phyloP scores from a whole-genome alignment of 2,888 invertebrate species.

The Lasioglossum marginatum region DNA sequence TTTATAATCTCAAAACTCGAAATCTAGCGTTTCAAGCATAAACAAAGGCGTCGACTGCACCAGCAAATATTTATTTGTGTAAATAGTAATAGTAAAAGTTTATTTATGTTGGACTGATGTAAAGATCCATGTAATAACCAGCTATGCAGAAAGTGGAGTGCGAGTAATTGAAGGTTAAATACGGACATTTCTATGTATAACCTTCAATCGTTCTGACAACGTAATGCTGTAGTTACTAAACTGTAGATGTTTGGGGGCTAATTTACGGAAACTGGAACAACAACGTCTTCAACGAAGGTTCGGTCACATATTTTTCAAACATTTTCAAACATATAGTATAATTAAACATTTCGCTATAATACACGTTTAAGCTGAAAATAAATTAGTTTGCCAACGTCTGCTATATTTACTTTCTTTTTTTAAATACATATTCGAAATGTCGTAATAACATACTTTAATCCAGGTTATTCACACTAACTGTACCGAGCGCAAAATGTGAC shows the following conservation, averaged over 20 bases:
- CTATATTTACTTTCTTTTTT: neutral
- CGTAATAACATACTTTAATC: too few species aligned
- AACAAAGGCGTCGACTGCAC: too few species aligned
- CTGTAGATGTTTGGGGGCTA: neutral
- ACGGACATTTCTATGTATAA: neutral
- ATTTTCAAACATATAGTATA: neutral
- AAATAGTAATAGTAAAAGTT: too few species aligned
- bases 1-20: too few species aligned
- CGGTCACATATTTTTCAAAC: neutral
- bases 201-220: neutral
- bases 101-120: too few species aligned
- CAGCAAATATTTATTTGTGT: too few species aligned
- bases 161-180: neutral
- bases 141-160: too few species aligned
- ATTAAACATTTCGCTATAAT: neutral
- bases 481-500: too few species aligned
- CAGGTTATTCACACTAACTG: too few species aligned
- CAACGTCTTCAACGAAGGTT: neutral
- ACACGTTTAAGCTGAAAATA: neutral
- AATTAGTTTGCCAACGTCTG: neutral
- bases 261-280: neutral
- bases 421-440: too few species aligned
- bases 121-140: too few species aligned
- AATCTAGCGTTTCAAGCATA: too few species aligned
- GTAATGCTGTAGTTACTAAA: neutral